Base-by-base conservation (phyloP, 2,113 vertebrate species). In the Mola mola region DNA sequence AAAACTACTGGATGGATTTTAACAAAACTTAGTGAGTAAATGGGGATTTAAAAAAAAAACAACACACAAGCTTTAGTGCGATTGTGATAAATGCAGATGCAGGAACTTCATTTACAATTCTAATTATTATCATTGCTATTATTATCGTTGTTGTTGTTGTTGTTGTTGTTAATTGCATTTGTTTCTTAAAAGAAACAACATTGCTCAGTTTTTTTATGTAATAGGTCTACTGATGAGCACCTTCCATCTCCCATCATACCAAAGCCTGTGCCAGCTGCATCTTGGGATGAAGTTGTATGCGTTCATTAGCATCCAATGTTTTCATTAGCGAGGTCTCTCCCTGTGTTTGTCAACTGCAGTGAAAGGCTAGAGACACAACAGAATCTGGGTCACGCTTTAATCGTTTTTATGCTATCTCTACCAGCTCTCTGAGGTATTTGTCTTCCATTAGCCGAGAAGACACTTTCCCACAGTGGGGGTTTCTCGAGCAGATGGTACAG, bases 311-410 rank as follows among this genome's bases (percentile, higher is more conserved):
- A 79, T 85, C 82, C 63, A 63, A 66, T 86, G 75, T 88, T 88
- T 86, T 79, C 82, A 76, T 85, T 75, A 74, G 69, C 64, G 26
- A 60, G 68, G 66, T 78, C 80, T 66, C 77, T 71, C 81, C 80
- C 79, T 87, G 79, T 82, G 81, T 86, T 81, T 84, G 80, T 85
- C 78, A 80, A 75, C 77, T 25, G 40, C 66, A 56, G 78, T 82
- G 83, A 90, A 86, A 88, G 87, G 83, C 80, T 76, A 75, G 62
- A 81, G 78, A 87, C 75, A 85, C 80, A 90, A 90, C 83, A 88
- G 82, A 85, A 87, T 81, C 61, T 81, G 80, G 82, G 87, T 90
- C 88, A 88, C 76, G 80, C 85, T 79, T 79, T 88, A 88, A 90
- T 90, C 83, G 67, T 72, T 87, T 85, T 90, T 76, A 87, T 78